phyloP scores from a whole-genome alignment of 2,113 vertebrate genomes.

The Boulengeromyrus knoepffleri region DNA sequence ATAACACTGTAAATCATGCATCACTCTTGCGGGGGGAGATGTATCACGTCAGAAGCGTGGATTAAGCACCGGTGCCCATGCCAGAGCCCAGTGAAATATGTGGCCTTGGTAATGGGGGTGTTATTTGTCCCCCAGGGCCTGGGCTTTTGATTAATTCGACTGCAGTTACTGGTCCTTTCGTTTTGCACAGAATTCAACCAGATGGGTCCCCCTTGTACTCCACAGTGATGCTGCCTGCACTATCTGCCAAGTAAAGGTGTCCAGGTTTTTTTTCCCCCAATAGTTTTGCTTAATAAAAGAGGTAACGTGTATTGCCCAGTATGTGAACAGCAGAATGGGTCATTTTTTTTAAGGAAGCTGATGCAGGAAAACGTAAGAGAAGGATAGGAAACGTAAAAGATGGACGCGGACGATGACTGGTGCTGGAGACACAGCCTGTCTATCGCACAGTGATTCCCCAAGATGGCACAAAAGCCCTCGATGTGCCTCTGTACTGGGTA shows the following conservation, averaged over 20 bases:
- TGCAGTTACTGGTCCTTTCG: background rate
- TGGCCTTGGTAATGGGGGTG: slow-evolving; percentile 15
- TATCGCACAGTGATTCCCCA: background rate
- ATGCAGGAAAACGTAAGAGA: background rate
- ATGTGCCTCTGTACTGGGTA: slow-evolving; percentile 65
- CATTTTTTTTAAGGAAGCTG: background rate
- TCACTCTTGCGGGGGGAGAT: slow-evolving; percentile 9
- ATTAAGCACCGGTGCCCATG: slow-evolving; percentile 16
- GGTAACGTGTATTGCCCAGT: background rate
- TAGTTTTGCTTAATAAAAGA: background rate
- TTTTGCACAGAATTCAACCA: background rate
- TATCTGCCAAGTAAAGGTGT: background rate
- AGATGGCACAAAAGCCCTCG: slow-evolving; percentile 36
- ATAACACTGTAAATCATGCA: slow-evolving; percentile 13
- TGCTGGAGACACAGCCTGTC: background rate
- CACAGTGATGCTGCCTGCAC: background rate
- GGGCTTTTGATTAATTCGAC: slow-evolving; percentile 1
- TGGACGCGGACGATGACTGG: too few relatives aligned
- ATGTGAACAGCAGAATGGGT: background rate
- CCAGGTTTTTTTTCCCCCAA: background rate
- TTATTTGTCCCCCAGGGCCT: slow-evolving; percentile 10
- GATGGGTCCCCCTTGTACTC: background rate
- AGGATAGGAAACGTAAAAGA: background rate
- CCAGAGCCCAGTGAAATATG: slow-evolving; percentile 13
- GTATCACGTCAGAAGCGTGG: background rate